Evolutionary conservation across 2,888 invertebrate species (phyloP).

Genomic region (Acheta domesticus): DNA sequence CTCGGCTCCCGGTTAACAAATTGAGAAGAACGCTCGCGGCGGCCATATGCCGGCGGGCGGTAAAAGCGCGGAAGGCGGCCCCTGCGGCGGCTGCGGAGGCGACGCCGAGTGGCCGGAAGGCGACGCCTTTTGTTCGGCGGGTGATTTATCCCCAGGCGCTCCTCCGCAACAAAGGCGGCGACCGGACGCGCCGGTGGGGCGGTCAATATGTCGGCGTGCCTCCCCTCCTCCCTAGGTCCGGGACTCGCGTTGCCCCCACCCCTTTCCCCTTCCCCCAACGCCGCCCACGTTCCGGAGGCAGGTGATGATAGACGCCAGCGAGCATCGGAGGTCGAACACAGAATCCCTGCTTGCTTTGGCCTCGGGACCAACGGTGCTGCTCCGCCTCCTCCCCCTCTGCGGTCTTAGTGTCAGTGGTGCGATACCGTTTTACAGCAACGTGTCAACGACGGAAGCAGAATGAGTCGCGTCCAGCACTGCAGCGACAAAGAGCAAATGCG

Average conservation of each 20-base stretch:
- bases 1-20: not conserved
- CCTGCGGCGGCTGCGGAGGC: not conserved
- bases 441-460: too few relatives aligned
- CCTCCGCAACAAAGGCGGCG: not conserved
- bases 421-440: too few relatives aligned
- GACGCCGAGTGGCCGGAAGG: slow-evolving; percentile 6
- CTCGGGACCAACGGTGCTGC: too few relatives aligned
- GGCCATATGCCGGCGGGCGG: slow-evolving; percentile 18
- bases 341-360: too few relatives aligned
- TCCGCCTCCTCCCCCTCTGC: too few relatives aligned
- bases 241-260: too few relatives aligned
- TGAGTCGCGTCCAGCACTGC: too few relatives aligned
- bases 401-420: too few relatives aligned
- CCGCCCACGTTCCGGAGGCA: not conserved
- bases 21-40: not conserved
- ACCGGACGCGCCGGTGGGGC: not conserved
- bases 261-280: not conserved
- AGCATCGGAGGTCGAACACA: not conserved
- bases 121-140: not conserved
- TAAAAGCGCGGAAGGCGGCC: slow-evolving; percentile 18
- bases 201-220: not conserved
- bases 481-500: too few relatives aligned
- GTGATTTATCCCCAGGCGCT: not conserved
- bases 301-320: not conserved
- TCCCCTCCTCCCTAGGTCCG: too few relatives aligned